These are phyloP conservation scores for Hoplostethus atlanticus DNA, from an alignment of 2,797 vertebrate genomes.

Conservation along the genomic window DNA sequence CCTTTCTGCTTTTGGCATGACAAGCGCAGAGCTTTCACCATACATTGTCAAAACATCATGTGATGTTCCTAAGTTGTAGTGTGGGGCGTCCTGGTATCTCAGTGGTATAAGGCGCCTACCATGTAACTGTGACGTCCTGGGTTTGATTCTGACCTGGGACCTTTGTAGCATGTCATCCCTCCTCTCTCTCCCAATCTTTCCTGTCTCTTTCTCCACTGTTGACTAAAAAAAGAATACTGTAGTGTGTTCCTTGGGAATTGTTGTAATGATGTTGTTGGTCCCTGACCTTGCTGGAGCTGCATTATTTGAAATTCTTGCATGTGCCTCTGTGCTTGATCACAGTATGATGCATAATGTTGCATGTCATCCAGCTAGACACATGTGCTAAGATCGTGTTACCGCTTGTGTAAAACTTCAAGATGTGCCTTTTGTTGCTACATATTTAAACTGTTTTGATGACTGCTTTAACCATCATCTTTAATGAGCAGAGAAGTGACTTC, in stretches of 20 bases:
- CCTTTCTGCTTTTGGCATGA: neutral
- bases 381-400: neutral
- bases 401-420: neutral
- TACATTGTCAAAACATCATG: neutral
- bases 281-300: neutral
- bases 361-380: neutral
- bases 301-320: neutral
- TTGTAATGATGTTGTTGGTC: neutral
- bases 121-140: too few relatives aligned
- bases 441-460: slow-evolving; percentile 4
- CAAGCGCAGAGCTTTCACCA: neutral
- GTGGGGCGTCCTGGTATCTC: too few relatives aligned
- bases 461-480: slow-evolving; percentile 4
- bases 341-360: neutral
- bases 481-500: neutral
- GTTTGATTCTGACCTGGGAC: too few relatives aligned
- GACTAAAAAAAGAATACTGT: neutral
- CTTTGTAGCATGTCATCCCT: too few relatives aligned
- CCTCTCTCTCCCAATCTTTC: too few relatives aligned
- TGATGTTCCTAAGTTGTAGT: neutral
- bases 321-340: neutral
- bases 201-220: too few relatives aligned
- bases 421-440: neutral
- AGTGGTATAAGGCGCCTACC: too few relatives aligned
- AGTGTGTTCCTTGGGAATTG: neutral